Evolutionary conservation across 2,113 vertebrate genomes (phyloP).

Genomic region (Aldabrachelys gigantea): DNA sequence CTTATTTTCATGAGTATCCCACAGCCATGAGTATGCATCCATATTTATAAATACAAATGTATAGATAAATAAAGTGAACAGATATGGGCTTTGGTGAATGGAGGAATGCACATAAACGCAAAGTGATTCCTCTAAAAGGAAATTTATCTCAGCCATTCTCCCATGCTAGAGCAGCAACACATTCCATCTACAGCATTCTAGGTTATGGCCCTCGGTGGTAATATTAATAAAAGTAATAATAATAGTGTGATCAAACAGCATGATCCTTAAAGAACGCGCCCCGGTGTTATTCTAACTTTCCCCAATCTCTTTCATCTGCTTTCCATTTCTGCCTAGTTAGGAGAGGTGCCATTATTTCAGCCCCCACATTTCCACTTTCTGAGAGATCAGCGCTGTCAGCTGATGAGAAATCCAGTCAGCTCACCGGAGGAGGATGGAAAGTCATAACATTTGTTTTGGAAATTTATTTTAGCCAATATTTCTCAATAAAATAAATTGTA

Average conservation of each 20-base stretch:
- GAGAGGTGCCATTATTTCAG: constrained; percentile 12
- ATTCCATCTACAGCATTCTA: constrained; percentile 23
- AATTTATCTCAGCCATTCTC: neutral
- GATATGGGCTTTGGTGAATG: neutral
- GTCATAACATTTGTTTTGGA: constrained; percentile 77
- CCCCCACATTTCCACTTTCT: constrained; percentile 18
- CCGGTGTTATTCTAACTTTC: neutral
- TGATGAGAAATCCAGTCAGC: constrained; percentile 57
- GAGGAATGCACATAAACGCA: neutral
- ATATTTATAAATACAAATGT: constrained; percentile 3
- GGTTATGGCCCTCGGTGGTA: constrained; percentile 28
- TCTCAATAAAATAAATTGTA: constrained; percentile 82
- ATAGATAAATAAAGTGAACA: neutral
- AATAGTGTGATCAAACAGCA: neutral
- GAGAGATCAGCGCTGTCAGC: constrained; percentile 8
- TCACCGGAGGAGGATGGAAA: constrained; percentile 48
- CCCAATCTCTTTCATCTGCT: neutral
- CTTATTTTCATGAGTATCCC: neutral
- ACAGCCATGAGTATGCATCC: neutral
- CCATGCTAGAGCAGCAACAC: neutral
- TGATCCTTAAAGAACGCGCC: neutral
- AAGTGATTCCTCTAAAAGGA: neutral
- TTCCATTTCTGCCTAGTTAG: constrained; percentile 10
- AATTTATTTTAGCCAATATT: constrained; percentile 80
- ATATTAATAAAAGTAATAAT: constrained; percentile 33